A percentile compares a stretch with the other conserved stretches of the same genome.
Evolutionary conservation across 2,113 vertebrate genomes (phyloP).

Genomic region (Aptenodytes forsteri): DNA sequence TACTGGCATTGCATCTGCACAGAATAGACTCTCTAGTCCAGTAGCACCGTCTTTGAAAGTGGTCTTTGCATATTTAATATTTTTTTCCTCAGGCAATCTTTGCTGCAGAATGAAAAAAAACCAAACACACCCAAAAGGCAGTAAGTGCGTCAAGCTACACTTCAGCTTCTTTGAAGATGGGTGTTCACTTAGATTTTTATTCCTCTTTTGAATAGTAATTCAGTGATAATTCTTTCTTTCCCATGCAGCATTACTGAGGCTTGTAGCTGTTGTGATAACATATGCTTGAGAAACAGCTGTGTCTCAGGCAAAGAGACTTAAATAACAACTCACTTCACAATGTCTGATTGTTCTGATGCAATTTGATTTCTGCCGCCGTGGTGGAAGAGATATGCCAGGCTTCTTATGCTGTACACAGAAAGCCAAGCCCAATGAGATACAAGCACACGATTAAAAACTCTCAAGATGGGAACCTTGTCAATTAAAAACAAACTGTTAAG

Average conservation of each 20-base stretch:
- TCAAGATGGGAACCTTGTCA: not conserved
- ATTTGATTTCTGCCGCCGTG: not conserved
- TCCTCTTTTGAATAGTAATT: not conserved
- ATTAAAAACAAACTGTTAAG: not conserved
- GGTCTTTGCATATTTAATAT: not conserved
- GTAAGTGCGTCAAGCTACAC: not conserved
- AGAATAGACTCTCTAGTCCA: not conserved
- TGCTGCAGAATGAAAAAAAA: not conserved
- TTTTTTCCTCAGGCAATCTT: not conserved
- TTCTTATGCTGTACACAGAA: not conserved
- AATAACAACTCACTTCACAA: not conserved
- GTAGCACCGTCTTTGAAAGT: not conserved
- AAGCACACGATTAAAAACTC: not conserved
- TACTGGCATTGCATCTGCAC: not conserved
- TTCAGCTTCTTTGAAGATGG: not conserved
- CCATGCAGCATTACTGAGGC: not conserved
- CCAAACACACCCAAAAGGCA: not conserved
- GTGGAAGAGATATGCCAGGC: not conserved
- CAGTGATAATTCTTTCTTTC: not conserved
- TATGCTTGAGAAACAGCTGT: slow-evolving; percentile 18
- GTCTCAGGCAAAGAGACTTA: not conserved
- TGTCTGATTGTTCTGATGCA: slow-evolving; percentile 10
- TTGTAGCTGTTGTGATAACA: not conserved
- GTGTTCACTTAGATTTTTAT: not conserved
- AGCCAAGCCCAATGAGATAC: not conserved